Base-by-base conservation (phyloP, 2,113 vertebrate species). In the Hemiprocne comata region DNA sequence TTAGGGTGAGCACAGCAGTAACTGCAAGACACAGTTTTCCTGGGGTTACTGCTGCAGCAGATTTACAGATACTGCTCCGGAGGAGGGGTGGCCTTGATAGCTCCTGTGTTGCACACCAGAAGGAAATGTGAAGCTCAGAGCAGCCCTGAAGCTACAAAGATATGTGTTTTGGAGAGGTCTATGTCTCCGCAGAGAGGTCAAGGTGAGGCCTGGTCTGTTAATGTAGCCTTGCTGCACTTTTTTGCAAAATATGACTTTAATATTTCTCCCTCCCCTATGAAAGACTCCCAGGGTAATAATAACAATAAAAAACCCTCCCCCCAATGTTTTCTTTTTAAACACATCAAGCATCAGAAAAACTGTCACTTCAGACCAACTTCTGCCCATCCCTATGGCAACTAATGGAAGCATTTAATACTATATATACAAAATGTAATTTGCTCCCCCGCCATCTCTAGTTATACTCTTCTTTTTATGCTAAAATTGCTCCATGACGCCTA, bases 351-450 rank as follows among this genome's bases (percentile, higher is more conserved):
- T 96, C 89, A 97, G 86, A 97, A 95, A 94, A 98, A 77, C 92
- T 96, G 95, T 95, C 96, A 97, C 97, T 98, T 97, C 97, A 98
- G 96, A 96, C 97, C 97, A 97, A 97, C 97, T 97, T 98, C 91
- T 97, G 97, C 97, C 97, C 95, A 98, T 98, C 92, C 97, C 98
- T 98, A 98, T 98, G 98, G 98, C 97, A 98, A 98, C 98, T 97
- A 98, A 94, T 95, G 96, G 95, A 97, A 97, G 97, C 95, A 95
- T 95, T 97, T 98, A 97, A 97, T 89, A 95, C 96, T 97, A 94
- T 97, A 97, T 97, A 97, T 96, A 97, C 91, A 81, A 97, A 92
- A 61, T 72, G 94, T 80, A 90, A 93, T 81, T 62, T 87, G 90
- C 86, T 83, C 96, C 97, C 94, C 94, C 94, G 50, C 95, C 87